Evolutionary conservation across 2,888 invertebrate species (phyloP), one percentile per base, ranked within the genome.

Genomic region (Calameuta filiformis): DNA sequence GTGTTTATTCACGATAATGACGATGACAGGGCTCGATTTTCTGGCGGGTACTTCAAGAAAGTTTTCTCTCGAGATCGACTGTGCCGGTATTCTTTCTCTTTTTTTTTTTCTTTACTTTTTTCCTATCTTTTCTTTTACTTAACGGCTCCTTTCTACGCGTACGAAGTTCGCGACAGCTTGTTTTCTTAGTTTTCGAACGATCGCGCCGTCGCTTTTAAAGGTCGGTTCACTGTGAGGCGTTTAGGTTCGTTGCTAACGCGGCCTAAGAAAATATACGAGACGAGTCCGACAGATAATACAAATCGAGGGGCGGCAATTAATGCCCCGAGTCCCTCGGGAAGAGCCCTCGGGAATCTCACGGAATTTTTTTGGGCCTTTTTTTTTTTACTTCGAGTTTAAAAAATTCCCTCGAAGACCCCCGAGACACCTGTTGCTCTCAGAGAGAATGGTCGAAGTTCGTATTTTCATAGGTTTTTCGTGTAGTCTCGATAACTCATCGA

Each of bases 271-370:
- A 71, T 71, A 71, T 71, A 71, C 71, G 71, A 12, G 23, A 12
- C 71, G 23, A 71, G 71, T 31, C 71, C 71, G 71, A 71, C 34
- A 9, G 71, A 34, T 31, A 34, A 71, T 71, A 71, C 31, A 71
- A 71, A 71, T 71, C 71, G 71, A 34, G 71, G 71, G 31, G 71
- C 71, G 71, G 34, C 71, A 71, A 71, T 71, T 71, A 71, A 71
- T 71, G 15, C 15, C 31, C 71, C 33, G 34, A 71, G 33, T 31
- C 34, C 31, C 71, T 71, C 71, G 31, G 71, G 71, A 71, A 71
- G 71, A 71, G 34, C 31, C 31, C 31, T 34, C 71, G 3, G 71
- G 12, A 56, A 71, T 71, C 71, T 71, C 71, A 71, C 71, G 31
- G 71, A 33, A 33, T 71, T 71, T 56, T 40, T 56, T 56, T 56